Conservation (phyloP, 2,888 invertebrate genomes). For the Apotomis betuletana region DNA sequence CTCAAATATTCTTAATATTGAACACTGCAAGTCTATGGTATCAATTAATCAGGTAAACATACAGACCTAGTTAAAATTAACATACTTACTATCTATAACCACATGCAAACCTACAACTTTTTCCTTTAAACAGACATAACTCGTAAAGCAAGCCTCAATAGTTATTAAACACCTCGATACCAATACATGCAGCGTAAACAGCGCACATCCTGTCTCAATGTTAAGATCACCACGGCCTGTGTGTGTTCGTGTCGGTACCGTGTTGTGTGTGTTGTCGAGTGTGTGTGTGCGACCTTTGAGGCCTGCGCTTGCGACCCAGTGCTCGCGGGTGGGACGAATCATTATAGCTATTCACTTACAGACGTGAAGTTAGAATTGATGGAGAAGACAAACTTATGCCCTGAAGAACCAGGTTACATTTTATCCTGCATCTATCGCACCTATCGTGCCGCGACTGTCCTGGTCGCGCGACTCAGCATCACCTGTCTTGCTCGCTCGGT, state of each 20-base stretch:
- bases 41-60: no score
- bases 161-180: constrained; percentile 31
- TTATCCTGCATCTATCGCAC: not conserved
- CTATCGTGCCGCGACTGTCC: no score
- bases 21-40: no score
- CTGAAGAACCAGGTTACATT: not conserved
- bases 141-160: constrained; percentile 8
- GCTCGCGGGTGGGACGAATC: constrained; percentile 63
- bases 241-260: constrained; percentile 1
- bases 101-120: constrained; percentile 1
- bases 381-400: constrained; percentile 49
- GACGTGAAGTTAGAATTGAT: constrained; percentile 38
- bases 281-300: constrained; percentile 62
- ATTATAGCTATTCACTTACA: constrained; percentile 63
- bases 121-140: constrained; percentile 8
- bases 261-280: constrained; percentile 49
- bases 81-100: not conserved
- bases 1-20: no score
- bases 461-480: no score
- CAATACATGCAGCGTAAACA: constrained; percentile 27
- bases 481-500: no score
- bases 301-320: constrained; percentile 65
- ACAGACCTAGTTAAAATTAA: no score
- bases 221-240: constrained; percentile 43
- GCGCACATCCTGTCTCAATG: constrained; percentile 52